Evolutionary conservation across 2,888 invertebrate species (phyloP).

Genomic region (Cactoblastis cactorum): DNA sequence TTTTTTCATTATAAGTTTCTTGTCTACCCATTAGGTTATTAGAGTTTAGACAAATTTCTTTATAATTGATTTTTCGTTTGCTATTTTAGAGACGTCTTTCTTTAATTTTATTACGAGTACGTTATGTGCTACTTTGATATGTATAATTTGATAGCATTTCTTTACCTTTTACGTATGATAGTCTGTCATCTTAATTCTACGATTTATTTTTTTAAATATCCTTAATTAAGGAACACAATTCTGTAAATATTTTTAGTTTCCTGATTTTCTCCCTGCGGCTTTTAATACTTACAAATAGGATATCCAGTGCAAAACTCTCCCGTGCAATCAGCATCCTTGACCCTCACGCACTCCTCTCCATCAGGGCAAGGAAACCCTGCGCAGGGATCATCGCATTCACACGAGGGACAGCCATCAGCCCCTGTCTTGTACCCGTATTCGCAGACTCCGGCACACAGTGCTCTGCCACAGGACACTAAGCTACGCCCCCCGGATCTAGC

Average conservation of each 20-base stretch:
- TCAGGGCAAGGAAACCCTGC: constrained; percentile 85
- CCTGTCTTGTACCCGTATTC: constrained; percentile 89
- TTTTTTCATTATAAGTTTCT: not conserved
- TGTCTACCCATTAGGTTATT: not conserved
- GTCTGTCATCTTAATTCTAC: too few relatives aligned
- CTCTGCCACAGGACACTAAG: constrained; percentile 80
- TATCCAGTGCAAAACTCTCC: constrained; percentile 84
- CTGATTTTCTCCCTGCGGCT: not conserved
- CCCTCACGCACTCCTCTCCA: constrained; percentile 86
- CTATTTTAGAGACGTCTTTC: too few relatives aligned
- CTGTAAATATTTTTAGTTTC: too few relatives aligned
- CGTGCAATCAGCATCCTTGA: constrained; percentile 83
- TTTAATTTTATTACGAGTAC: too few relatives aligned
- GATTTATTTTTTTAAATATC: too few relatives aligned
- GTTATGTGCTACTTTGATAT: too few relatives aligned
- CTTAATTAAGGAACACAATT: too few relatives aligned
- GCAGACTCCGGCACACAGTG: constrained; percentile 90
- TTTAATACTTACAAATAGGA: constrained; percentile 86
- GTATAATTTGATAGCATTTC: too few relatives aligned
- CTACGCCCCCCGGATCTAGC: constrained; percentile 72
- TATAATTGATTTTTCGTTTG: too few relatives aligned
- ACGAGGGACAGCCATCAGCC: constrained; percentile 86
- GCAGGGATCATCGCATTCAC: constrained; percentile 92
- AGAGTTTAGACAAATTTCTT: too few relatives aligned
- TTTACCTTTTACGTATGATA: too few relatives aligned